Base-by-base conservation (phyloP, 2,888 invertebrate species). In the Lampropteryx suffumata region DNA sequence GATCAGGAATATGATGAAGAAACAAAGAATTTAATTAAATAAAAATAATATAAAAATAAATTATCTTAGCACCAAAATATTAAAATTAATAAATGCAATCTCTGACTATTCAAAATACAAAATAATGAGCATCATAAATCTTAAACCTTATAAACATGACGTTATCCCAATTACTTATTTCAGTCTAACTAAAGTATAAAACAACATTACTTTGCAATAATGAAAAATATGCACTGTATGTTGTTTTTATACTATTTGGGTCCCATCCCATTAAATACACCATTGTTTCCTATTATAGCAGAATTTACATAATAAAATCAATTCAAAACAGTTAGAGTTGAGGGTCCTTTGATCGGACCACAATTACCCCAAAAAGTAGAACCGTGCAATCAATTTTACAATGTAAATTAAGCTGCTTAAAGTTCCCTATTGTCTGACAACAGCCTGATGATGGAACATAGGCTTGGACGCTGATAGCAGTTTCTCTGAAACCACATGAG, bases 401-500 rank as follows among this genome's bases (percentile, higher is more conserved):
- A 36, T 29, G 28, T 33, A 33, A 42, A 37, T 37, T 33, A 32
- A 47, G 1, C 9, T 1, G 9, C 12, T 5, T 48, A 35, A 45
- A 45, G 24, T 45, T 57, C 57, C 11, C 29, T 74, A 76, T 57
- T 75, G 70, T 46, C 67, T 72, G 11, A 76, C 71, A 14, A 78
- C 76, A 21, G 65, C 69, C 39, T 81, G 79, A 4, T 76, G 71
- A 11, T 73, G 66, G 57, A 90, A 89, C 87, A 90, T 88, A 0
- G 91, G 90, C 50, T 84, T 88, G 10, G 91, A 91, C 1, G 84
- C 91, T 8, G 84, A 77, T 33, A 84, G 93, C 29, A 97, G 86
- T 84, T 96, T 95, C 75, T 95, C 94, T 0, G 96, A 95, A 2
- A 97, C 96, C 30, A 97, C 92, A 65, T 95, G 94, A 10, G 96